Evolutionary conservation across 2,888 invertebrate genomes (phyloP).

Genomic region (Luperina testacea): DNA sequence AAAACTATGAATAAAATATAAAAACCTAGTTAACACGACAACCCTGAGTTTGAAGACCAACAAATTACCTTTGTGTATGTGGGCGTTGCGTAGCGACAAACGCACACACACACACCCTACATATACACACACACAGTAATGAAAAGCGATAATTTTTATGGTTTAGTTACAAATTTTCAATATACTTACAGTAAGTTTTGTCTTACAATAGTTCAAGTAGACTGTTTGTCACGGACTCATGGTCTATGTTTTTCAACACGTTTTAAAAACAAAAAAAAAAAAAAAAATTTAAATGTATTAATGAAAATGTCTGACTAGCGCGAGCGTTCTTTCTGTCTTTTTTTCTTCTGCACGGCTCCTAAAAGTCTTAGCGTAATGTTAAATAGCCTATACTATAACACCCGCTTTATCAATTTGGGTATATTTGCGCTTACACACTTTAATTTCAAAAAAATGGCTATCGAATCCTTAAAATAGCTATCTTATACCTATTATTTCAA

Average conservation of each 20-base stretch:
- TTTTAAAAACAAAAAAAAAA: no score
- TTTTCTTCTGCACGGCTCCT: background rate
- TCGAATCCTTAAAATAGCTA: no score
- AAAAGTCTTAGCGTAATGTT: background rate
- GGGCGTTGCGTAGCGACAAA: slow-evolving; percentile 52
- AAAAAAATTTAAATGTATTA: no score
- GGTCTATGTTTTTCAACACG: no score
- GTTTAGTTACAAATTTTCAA: slow-evolving; percentile 68
- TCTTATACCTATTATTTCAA: no score
- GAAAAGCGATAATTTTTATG: slow-evolving; percentile 68
- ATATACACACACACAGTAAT: slow-evolving; percentile 67
- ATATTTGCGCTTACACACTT: no score
- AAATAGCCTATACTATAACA: background rate
- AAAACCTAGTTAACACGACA: slow-evolving; percentile 46
- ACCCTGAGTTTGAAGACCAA: slow-evolving; percentile 73
- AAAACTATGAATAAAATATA: background rate
- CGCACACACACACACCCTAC: slow-evolving; percentile 19
- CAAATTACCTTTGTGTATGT: slow-evolving; percentile 66
- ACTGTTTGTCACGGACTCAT: background rate
- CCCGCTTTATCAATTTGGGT: no score
- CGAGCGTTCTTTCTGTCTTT: background rate
- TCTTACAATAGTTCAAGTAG: slow-evolving; percentile 21
- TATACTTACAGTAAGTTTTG: slow-evolving; percentile 41
- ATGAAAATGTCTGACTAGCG: no score
- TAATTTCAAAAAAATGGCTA: no score